Percentiles rank a stretch among this genome's conserved stretches.
Evolutionary conservation across 2,888 invertebrate genomes (phyloP).

Genomic region (Acholoe squamosa): DNA sequence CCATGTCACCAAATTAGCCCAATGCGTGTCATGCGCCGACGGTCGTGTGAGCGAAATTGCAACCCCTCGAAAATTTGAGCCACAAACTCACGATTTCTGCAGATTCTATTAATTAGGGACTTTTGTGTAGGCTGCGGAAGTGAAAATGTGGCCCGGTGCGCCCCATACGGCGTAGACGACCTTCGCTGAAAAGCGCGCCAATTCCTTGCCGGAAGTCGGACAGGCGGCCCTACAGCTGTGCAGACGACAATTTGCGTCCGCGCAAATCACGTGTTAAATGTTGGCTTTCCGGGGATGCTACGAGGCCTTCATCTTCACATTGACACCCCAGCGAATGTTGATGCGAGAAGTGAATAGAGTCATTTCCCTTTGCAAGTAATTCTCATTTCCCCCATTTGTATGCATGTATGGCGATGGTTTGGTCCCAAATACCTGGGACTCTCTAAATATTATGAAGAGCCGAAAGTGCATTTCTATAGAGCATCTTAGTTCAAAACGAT

Average conservation of each 20-base stretch:
- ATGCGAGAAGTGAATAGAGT: conserved; percentile 42
- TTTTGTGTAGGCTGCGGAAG: conserved; percentile 46
- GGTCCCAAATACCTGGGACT: background rate
- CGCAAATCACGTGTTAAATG: conserved; percentile 55
- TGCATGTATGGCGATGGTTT: background rate
- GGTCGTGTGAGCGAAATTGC: conserved; percentile 37
- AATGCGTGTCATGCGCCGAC: conserved; percentile 48
- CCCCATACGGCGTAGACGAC: conserved; percentile 9
- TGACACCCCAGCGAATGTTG: background rate
- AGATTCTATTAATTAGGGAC: conserved; percentile 61
- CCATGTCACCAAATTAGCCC: conserved; percentile 50
- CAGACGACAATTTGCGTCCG: conserved; percentile 54
- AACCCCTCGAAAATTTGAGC: conserved; percentile 53
- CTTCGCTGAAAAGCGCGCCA: conserved; percentile 45
- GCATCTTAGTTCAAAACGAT: too few species aligned
- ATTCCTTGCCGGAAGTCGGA: conserved; percentile 43
- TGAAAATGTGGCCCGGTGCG: conserved; percentile 13
- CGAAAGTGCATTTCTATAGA: too few species aligned
- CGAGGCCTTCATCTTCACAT: background rate
- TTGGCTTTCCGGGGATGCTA: background rate
- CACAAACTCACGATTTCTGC: conserved; percentile 54
- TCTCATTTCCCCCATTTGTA: conserved; percentile 24
- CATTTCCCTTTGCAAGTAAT: background rate
- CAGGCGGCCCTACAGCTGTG: conserved; percentile 22
- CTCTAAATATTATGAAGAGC: too few species aligned